Base-by-base conservation (phyloP, 2,888 invertebrate genomes). In the Acleris emargana region DNA sequence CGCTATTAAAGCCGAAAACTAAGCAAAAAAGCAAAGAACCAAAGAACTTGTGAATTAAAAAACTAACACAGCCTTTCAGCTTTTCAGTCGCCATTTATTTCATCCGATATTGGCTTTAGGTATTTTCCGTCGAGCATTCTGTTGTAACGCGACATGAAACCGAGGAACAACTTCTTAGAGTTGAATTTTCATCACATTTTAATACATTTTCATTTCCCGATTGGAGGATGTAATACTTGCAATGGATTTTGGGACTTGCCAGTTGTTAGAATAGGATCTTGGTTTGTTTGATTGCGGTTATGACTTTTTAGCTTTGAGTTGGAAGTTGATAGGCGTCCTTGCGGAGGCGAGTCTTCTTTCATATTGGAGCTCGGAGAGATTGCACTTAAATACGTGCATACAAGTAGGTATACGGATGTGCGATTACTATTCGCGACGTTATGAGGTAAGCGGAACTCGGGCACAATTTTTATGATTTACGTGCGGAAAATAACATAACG, bases 41-140 rank as follows among this genome's bases (percentile, higher is more conserved):
- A 78, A 81, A 80, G 84, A 84, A 82, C 76, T 76, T 68, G 68
- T 73, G 59, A 77, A 71, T 73, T 78, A 78, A 74, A 73, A 82
- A 85, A 80, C 73, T 74, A 55, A 77, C 78, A 76, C 78, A 83
- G 86, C 79, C 80, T 83, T 84, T 82, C 81, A 85, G 84, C 79
- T 84, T 70, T 88, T 85, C 82, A 87, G 84, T 77, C 83, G 80
- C 80, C 80, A 84, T 86, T 38, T 84, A 84, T 83, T 83, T 84
- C 84, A 83, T 82, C 81, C 82, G 79, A 81, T 82, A 83, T 80
- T 82, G 81, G 80, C 76, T 76, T 74, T 67, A 70, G 64, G 72
- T 77, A 79, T 79, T 81, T 80, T 76, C 76, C 72, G 70, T 74
- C 77, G 77, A 77, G 69, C 68, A 71, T 67, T 71, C 70, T 70